Evolutionary conservation across 2,797 vertebrate genomes (phyloP), one percentile per base, ranked within the genome.

Genomic region (Clarias fuscus): DNA sequence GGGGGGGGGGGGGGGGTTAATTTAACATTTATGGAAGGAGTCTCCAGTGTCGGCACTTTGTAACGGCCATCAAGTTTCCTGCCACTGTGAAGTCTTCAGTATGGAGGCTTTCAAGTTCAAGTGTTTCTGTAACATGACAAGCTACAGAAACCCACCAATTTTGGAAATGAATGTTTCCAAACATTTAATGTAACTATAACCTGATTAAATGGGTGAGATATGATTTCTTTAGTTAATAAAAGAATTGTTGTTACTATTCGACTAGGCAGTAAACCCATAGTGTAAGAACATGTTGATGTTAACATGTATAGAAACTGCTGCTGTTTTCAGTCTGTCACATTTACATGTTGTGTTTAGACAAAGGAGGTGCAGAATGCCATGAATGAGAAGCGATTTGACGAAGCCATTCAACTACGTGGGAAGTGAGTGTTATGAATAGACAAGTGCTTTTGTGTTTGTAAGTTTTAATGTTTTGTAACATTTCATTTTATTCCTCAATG

Each of bases 351-450:
- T 78, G 30, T 87, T 81, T 43, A 99, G 97, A 98, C 98, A 70
- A 98, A 98, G 91, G 97, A 99, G 0, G 98, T 99, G 88, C 97
- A 97, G n/a, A 95, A 79, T 18, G 98, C 97, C 5, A 99, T 99
- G 98, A 89, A 92, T 2, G 97, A 98, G 84, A 93, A 93, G 70
- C 95, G 95, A 68, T 99, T 96, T 24, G 95, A 97, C 0, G 97
- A 98, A 0, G 97, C 98, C 0, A 83, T 99, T 86, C 97, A 97
- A 90, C 94, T 99, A 89, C 95, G 97, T 92, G 98, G 98, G 94
- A 96, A 96, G 98, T 99, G 90, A 96, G 95, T 67, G 79, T 86
- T 62, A 78, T 73, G 17, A 80, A 84, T 85, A 4, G 7, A 73
- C 0, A 1, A 85, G 3, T 89, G 13, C 76, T 30, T 67, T 7